phyloP scores from a whole-genome alignment of 37 sponge, comb jelly and placozoan species.

The Aphrocallistes beatrix region DNA sequence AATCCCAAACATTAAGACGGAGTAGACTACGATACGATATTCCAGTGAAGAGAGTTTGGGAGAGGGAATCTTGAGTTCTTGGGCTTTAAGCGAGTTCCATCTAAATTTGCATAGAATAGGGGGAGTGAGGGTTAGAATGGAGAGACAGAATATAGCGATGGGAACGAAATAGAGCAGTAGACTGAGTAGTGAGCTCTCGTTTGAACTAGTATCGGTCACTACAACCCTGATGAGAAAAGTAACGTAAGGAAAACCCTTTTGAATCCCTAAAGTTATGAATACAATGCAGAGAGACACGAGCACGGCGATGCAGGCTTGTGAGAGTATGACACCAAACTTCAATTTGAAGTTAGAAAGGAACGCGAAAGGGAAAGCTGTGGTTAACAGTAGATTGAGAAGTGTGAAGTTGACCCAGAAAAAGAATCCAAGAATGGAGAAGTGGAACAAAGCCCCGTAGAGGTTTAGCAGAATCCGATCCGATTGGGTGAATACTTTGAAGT shows the following conservation, averaged over 20 bases:
- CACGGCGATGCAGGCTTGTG: not conserved
- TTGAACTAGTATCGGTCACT: not conserved
- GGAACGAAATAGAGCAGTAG: not conserved
- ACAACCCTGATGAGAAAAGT: not conserved
- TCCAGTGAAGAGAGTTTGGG: not conserved
- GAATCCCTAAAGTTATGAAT: not conserved
- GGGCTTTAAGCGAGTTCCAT: not conserved
- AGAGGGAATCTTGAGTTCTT: not conserved
- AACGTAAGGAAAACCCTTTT: not conserved
- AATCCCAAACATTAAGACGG: not conserved
- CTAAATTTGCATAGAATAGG: not conserved
- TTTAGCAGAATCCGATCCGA: not conserved
- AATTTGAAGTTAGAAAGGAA: not conserved
- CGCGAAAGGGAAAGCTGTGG: not conserved
- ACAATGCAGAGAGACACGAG: not conserved
- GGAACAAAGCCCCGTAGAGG: not conserved
- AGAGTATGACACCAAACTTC: not conserved
- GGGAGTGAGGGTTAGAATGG: not conserved
- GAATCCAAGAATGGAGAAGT: not conserved
- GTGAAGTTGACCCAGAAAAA: constrained; percentile 1
- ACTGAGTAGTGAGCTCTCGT: not conserved
- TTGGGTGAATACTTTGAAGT: not conserved
- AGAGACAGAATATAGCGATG: not conserved
- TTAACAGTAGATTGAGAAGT: not conserved
- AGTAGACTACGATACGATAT: not conserved